Percentiles rank a stretch among this genome's conserved stretches.
These are phyloP conservation scores for Pristionchus fissidentatus DNA, from an alignment of 2,888 invertebrate genomes.

Conservation along the genomic window DNA sequence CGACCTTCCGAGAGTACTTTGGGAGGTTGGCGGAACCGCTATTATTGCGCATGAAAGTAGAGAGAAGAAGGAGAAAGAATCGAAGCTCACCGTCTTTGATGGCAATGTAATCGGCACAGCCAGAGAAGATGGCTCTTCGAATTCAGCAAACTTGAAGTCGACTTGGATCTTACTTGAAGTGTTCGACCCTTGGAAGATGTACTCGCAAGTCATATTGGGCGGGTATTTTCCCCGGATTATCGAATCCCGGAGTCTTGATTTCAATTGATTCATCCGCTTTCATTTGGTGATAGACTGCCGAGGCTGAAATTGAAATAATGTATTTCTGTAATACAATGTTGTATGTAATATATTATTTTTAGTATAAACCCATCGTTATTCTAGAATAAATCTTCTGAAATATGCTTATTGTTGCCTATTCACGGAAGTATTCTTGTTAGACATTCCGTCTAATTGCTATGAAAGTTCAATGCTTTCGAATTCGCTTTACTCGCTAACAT, in stretches of 20 bases:
- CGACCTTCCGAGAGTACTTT: background rate
- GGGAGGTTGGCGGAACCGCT: too few relatives aligned
- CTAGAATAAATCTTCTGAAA: background rate
- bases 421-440: too few relatives aligned
- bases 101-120: conserved; percentile 31
- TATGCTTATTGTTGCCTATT: background rate
- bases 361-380: background rate
- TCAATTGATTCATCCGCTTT: background rate
- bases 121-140: conserved; percentile 44
- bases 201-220: conserved; percentile 43
- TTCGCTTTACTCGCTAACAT: background rate
- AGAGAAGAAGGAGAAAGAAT: background rate
- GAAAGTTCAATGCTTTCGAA: conserved; percentile 12
- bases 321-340: background rate
- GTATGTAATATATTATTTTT: background rate
- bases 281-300: conserved; percentile 35
- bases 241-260: conserved; percentile 29
- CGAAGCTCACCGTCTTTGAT: conserved; percentile 36
- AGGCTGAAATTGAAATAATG: background rate
- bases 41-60: background rate
- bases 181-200: conserved; percentile 39
- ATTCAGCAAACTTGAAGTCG: background rate
- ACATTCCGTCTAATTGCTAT: too few relatives aligned
- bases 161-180: background rate
- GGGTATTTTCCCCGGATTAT: background rate